Percentiles rank a stretch among this genome's conserved stretches.
These are phyloP conservation scores for Litocranius walleri DNA, from an alignment of 2,113 vertebrate genomes.

Conservation along the genomic window DNA sequence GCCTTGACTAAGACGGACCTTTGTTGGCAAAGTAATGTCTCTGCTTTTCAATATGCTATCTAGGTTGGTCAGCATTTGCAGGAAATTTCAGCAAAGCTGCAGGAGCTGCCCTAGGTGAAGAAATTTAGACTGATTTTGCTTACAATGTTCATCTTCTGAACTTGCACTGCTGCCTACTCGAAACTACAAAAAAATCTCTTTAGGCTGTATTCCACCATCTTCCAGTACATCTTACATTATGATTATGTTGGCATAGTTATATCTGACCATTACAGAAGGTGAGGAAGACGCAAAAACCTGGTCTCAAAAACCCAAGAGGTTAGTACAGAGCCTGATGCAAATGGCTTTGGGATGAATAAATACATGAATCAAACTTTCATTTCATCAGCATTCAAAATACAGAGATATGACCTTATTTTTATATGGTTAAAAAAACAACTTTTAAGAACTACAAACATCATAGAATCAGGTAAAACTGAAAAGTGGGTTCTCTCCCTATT, in stretches of 20 bases:
- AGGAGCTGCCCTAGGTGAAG: neutral
- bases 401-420: constrained; percentile 21
- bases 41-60: too few relatives aligned
- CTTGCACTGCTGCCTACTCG: neutral
- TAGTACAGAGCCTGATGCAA: neutral
- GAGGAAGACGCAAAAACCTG: neutral
- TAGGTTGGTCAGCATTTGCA: neutral
- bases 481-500: neutral
- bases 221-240: neutral
- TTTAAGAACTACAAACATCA: constrained; percentile 24
- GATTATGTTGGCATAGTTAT: neutral
- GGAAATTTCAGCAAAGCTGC: neutral
- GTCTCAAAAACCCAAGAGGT: neutral
- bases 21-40: too few relatives aligned
- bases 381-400: neutral
- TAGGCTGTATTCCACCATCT: neutral
- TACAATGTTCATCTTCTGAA: neutral
- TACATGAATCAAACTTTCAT: neutral
- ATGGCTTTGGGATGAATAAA: neutral
- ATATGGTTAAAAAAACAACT: neutral
- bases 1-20: too few relatives aligned
- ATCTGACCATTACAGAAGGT: neutral
- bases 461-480: neutral
- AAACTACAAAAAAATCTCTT: neutral
- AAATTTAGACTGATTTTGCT: neutral